Evolutionary conservation across 2,888 invertebrate species (phyloP).

Genomic region (Eristalis arbustorum): DNA sequence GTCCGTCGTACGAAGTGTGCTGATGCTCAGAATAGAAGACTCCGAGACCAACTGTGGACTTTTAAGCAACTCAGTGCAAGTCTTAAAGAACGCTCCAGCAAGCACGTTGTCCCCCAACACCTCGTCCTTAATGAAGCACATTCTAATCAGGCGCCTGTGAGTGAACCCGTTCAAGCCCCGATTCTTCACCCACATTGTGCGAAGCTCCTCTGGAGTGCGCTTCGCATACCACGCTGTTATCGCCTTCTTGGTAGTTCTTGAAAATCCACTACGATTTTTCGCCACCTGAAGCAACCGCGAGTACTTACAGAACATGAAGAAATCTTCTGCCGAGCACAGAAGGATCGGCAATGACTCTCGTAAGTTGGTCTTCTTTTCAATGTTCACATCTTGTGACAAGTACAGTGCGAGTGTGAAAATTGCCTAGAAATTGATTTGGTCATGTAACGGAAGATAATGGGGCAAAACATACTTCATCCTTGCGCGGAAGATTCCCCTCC

Average conservation of each 20-base stretch:
- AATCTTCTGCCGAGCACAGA: slow-evolving; percentile 73
- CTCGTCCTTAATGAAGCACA: slow-evolving; percentile 74
- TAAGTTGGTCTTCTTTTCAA: slow-evolving; percentile 72
- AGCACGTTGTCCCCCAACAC: slow-evolving; percentile 68
- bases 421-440: slow-evolving; percentile 64
- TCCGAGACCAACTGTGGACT: neutral
- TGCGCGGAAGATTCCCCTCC: slow-evolving; percentile 72
- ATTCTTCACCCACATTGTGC: slow-evolving; percentile 74
- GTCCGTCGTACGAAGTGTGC: slow-evolving; percentile 73
- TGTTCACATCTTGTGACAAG: slow-evolving; percentile 71
- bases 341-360: slow-evolving; percentile 71
- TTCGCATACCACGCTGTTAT: slow-evolving; percentile 76
- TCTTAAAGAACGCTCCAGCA: slow-evolving; percentile 69
- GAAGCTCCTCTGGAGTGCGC: slow-evolving; percentile 71
- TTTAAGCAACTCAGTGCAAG: slow-evolving; percentile 68
- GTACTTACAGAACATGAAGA: slow-evolving; percentile 76
- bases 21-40: slow-evolving; percentile 71
- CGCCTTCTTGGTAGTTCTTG: slow-evolving; percentile 76
- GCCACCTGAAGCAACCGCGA: slow-evolving; percentile 72
- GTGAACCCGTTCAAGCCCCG: slow-evolving; percentile 71
- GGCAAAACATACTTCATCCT: slow-evolving; percentile 75
- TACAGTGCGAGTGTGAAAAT: slow-evolving; percentile 76
- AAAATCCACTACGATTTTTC: slow-evolving; percentile 72
- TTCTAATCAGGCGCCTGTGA: slow-evolving; percentile 74
- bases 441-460: slow-evolving; percentile 4